A percentile compares a stretch with the other conserved stretches of the same genome.
Evolutionary conservation across 1,140 invertebrate species (phyloP).

Genomic region (Ladona fulva): DNA sequence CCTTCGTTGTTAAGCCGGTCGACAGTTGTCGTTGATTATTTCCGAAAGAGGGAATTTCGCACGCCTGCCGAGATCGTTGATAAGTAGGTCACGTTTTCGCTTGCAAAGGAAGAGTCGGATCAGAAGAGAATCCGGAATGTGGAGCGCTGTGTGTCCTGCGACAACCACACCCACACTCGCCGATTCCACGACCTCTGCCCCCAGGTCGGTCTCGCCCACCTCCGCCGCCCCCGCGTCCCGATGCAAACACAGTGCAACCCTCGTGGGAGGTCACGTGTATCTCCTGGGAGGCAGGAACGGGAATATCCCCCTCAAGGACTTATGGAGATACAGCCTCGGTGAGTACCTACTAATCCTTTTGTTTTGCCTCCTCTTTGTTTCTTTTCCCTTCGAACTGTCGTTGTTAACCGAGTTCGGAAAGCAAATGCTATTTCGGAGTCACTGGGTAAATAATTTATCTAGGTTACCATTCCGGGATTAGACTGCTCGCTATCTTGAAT

Average conservation of each 20-base stretch:
- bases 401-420: not conserved
- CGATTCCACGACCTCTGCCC: not conserved
- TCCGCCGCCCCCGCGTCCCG: constrained; percentile 55
- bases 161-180: not conserved
- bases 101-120: no score
- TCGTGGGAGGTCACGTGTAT: constrained; percentile 63
- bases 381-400: not conserved
- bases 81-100: no score
- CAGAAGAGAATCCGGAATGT: not conserved
- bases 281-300: constrained; percentile 74
- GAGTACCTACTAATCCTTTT: constrained; percentile 30
- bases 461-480: no score
- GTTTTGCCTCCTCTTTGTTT: not conserved
- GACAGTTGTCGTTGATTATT: no score
- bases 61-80: no score
- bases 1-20: no score
- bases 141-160: not conserved
- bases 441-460: no score
- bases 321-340: constrained; percentile 77
- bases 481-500: no score
- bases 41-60: no score
- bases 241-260: constrained; percentile 72
- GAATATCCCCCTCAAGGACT: constrained; percentile 69
- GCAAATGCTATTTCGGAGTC: not conserved
- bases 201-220: constrained; percentile 9